Percentiles rank a stretch among this genome's conserved stretches.
phyloP scores from a whole-genome alignment of 2,113 vertebrate species.

The Hippocampus guttulatus region DNA sequence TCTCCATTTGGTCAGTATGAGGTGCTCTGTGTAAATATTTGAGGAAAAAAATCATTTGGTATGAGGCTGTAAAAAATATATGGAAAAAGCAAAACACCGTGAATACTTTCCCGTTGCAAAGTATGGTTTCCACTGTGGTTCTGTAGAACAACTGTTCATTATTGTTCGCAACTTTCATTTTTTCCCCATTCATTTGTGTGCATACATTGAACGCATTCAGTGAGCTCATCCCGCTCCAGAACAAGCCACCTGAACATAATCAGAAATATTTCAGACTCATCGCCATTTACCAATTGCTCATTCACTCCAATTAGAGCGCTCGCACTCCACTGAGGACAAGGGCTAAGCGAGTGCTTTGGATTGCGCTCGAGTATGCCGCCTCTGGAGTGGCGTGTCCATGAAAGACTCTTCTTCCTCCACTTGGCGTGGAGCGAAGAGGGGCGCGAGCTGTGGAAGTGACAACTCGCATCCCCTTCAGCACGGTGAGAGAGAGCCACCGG shows the following conservation, averaged over 20 bases:
- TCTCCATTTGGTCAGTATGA: no score
- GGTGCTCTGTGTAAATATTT: no score
- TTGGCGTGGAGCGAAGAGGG: constrained; percentile 47
- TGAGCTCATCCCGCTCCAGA: constrained; percentile 16
- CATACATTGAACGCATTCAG: constrained; percentile 5
- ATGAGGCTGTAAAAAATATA: not conserved
- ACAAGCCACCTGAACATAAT: constrained; percentile 52
- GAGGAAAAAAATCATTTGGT: no score
- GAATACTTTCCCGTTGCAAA: not conserved
- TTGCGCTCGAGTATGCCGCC: constrained; percentile 50
- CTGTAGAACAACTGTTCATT: not conserved
- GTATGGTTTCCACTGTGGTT: not conserved
- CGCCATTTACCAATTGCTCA: constrained; percentile 50
- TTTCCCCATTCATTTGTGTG: constrained; percentile 3
- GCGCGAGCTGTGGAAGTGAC: constrained; percentile 60
- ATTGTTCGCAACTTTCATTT: not conserved
- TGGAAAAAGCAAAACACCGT: not conserved
- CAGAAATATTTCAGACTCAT: constrained; percentile 59
- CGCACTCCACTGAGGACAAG: constrained; percentile 47
- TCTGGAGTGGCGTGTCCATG: constrained; percentile 65
- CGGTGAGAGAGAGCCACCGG: constrained; percentile 58
- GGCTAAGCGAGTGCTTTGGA: constrained; percentile 57
- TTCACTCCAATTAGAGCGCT: constrained; percentile 57
- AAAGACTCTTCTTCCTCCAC: constrained; percentile 62
- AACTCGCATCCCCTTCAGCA: constrained; percentile 62